Base-by-base conservation (phyloP, 2,113 vertebrate genomes). In the Phasianus colchicus region DNA sequence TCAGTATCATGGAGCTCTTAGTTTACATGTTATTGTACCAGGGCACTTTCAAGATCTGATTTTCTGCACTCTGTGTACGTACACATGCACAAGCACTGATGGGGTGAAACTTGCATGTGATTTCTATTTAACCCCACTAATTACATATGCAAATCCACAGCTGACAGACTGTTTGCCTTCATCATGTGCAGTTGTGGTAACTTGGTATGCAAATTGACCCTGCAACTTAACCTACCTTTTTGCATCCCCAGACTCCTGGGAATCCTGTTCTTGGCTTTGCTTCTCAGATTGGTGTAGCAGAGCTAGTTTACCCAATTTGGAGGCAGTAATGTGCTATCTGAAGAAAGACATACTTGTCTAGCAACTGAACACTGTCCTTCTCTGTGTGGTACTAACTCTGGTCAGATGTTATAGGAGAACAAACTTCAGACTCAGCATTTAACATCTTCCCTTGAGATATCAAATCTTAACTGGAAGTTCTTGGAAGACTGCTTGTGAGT, bases 11-110 rank as follows among this genome's bases (percentile, higher is more conserved):
- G 1, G 65, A 88, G 48, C 24, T 81, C 90, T 94, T 89, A 72
- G 76, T 90, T 95, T 88, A 65, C 6, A 0, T 54, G 73, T 75
- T 88, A 61, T 69, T 92, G 77, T 81, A 83, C 54, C 52, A 57
- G 83, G n/a, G 78, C 5, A 12, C n/a, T 91, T 94, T n/a, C 54
- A 86, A 83, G 85, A 64, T 63, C 30, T 1, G 6, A 2, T 72
- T 86, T 92, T 78, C 80, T 93, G 57, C 18, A 16, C 69, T 30
- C 2, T 24, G 27, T 89, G 20, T 73, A 18, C 61, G 57, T 65
- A 47, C 38, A 30, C 17, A 40, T 61, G 85, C 69, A 80, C 70
- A 86, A 71, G 0, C 30, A 18, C 11, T 77, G 71, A 47, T 0
- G 8, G 8, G 38, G 8, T 73, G 69, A 80, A 95, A 91, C 63